phyloP scores from a whole-genome alignment of 2,113 vertebrate genomes.

The Echinops telfairi region DNA sequence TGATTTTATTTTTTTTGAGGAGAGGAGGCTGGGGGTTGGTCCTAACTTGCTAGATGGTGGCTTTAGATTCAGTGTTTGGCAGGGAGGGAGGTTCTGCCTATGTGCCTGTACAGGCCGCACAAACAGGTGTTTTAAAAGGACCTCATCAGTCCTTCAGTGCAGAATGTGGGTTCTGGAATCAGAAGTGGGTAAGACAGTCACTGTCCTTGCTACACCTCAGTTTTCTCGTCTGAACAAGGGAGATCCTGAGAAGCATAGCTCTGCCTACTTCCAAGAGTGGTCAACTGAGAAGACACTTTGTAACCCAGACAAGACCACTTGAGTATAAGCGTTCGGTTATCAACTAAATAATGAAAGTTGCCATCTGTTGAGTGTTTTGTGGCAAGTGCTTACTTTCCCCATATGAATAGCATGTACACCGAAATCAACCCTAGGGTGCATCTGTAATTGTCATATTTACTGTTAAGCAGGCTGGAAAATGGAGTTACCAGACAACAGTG shows the following conservation, averaged over 20 bases:
- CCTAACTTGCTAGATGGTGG: neutral
- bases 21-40: neutral
- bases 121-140: neutral
- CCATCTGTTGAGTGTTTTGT: neutral
- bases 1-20: neutral
- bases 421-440: neutral
- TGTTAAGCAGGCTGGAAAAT: neutral
- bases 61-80: neutral
- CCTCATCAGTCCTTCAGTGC: neutral
- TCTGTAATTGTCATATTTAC: neutral
- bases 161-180: neutral
- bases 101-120: neutral
- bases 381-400: neutral
- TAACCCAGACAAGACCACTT: conserved; percentile 45
- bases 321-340: neutral
- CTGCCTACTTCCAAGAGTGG: conserved; percentile 23
- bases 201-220: neutral
- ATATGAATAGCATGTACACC: neutral
- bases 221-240: conserved; percentile 6
- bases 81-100: neutral
- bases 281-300: conserved; percentile 45
- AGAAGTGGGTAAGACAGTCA: neutral
- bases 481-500: neutral
- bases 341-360: neutral
- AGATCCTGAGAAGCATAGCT: neutral